These are phyloP conservation scores for Heterotilapia buettikoferi DNA, from an alignment of 2,113 vertebrate genomes.

Conservation along the genomic window DNA sequence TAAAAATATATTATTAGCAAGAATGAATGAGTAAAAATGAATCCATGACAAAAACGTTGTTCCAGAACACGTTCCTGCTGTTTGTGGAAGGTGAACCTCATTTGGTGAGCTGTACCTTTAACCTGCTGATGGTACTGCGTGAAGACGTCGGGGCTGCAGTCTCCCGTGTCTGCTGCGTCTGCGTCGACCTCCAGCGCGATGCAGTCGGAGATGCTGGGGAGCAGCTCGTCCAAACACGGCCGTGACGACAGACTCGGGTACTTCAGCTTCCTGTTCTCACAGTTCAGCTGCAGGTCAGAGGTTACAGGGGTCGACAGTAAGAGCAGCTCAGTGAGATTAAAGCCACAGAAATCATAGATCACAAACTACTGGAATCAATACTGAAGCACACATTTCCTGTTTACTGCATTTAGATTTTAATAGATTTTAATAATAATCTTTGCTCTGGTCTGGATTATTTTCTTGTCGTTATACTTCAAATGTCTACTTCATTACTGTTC, in stretches of 20 bases:
- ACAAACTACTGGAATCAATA: background rate
- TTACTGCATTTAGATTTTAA: background rate
- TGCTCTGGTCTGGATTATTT: background rate
- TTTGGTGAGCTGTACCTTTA: conserved; percentile 59
- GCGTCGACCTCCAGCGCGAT: conserved; percentile 63
- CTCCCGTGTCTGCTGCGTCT: conserved; percentile 45
- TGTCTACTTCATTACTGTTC: background rate
- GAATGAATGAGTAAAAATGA: background rate
- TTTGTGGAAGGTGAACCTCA: background rate
- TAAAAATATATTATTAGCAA: background rate
- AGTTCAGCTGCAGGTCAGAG: conserved; percentile 66
- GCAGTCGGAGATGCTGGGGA: conserved; percentile 75
- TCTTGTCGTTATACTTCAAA: background rate
- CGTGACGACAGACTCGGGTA: conserved; percentile 73
- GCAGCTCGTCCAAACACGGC: conserved; percentile 73
- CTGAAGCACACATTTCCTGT: background rate
- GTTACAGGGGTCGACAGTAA: background rate
- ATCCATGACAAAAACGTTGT: background rate
- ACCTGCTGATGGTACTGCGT: conserved; percentile 74
- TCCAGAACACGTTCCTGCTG: background rate
- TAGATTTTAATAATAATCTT: background rate
- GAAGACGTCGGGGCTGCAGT: conserved; percentile 62
- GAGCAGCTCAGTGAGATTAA: background rate
- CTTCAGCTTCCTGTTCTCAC: conserved; percentile 78
- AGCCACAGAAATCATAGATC: background rate